These are phyloP conservation scores for Fulmarus glacialis DNA, from an alignment of 2,113 vertebrate genomes.

Conservation along the genomic window DNA sequence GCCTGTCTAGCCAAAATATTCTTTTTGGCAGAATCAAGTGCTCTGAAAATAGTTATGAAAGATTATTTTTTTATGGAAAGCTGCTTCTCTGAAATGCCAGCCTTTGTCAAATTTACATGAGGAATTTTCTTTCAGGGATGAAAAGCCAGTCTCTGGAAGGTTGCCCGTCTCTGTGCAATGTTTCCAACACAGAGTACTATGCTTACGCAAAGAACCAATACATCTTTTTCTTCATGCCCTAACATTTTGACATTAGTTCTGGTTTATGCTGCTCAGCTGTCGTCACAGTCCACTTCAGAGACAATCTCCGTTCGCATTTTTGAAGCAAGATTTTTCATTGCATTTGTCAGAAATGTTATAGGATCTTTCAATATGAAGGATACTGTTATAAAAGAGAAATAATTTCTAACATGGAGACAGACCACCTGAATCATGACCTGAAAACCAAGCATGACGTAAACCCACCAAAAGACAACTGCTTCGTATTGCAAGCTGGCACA, in stretches of 20 bases:
- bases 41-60: not conserved
- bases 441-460: not conserved
- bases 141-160: not conserved
- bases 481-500: not conserved
- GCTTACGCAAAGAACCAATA: not conserved
- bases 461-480: not conserved
- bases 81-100: not conserved
- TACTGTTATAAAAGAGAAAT: not conserved
- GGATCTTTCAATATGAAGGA: not conserved
- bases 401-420: not conserved
- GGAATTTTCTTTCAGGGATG: not conserved
- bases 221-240: not conserved
- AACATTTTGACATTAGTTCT: not conserved
- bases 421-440: not conserved
- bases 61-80: not conserved
- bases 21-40: not conserved
- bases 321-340: not conserved
- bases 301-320: not conserved
- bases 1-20: not conserved
- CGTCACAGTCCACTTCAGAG: not conserved
- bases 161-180: not conserved
- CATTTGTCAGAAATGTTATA: not conserved
- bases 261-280: not conserved
- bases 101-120: not conserved
- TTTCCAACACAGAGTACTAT: not conserved